Conservation (phyloP, 1,140 invertebrate species). For the Thalassaphorura encarpata region DNA sequence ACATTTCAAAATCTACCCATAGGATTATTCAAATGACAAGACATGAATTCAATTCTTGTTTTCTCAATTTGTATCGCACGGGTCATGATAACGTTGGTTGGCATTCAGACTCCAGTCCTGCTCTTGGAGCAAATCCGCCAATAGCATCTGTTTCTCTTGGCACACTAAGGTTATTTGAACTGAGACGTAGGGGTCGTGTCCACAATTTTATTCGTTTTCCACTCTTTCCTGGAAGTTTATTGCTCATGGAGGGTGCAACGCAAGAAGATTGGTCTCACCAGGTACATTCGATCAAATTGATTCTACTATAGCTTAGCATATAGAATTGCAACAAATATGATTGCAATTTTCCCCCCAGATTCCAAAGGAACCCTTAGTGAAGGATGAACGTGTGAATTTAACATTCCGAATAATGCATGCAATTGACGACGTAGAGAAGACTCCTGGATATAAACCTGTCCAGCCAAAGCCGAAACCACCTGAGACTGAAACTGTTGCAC, state of each 20-base stretch:
- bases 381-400: conserved; percentile 19
- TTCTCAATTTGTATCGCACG: conserved; percentile 43
- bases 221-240: conserved; percentile 22
- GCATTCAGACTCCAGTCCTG: conserved; percentile 42
- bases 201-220: conserved; percentile 26
- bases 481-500: too few species aligned
- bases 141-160: conserved; percentile 45
- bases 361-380: conserved; percentile 19
- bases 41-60: conserved; percentile 43
- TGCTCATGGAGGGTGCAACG: conserved; percentile 28
- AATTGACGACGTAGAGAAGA: conserved; percentile 14
- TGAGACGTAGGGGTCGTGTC: conserved; percentile 12
- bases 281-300: conserved; percentile 2
- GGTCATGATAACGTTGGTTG: conserved; percentile 43
- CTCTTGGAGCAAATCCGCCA: conserved; percentile 40
- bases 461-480: neutral
- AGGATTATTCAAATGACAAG: conserved; percentile 35
- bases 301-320: neutral
- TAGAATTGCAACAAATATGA: neutral
- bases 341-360: conserved; percentile 8
- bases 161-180: conserved; percentile 19
- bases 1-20: conserved; percentile 1
- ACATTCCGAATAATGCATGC: conserved; percentile 26
- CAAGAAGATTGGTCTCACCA: conserved; percentile 28
- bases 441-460: too few species aligned